Base-by-base conservation (phyloP, 1,140 invertebrate genomes). In the Eufriesea mexicana region DNA sequence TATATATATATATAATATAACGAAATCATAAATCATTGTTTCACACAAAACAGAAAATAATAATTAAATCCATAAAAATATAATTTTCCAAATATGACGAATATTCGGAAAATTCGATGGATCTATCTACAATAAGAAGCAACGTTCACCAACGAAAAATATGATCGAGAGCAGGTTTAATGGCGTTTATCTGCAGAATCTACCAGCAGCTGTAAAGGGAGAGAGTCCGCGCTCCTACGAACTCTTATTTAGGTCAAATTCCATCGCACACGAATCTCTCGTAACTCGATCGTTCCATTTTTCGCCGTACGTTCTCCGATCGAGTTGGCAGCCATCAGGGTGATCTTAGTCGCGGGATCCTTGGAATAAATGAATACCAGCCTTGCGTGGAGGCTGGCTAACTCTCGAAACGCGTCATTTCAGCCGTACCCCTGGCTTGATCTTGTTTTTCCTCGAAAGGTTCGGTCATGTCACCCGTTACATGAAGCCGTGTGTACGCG, bases 401-500 rank as follows among this genome's bases (percentile, higher is more conserved):
- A 45, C 7, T 7, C 42, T 35, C n/a, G n/a, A 55, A 54, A 42
- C 35, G 12, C 18, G 47, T 35, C 25, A 23, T 42, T 54, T 45
- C 10, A 9, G 18, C 8, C 47, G 35, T 10, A 18, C 28, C 35
- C 35, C 8, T 7, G 18, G 28, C 42, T 20, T 54, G 79, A 75
- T 81, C 79, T 68, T 57, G 55, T 68, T 77, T 82, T 54, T 49
- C 61, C n/a, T 42, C 45, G 42, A 66, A 74, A 66, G 47, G 49
- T 79, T 67, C 57, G 70, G 54, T 66, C 83, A 78, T 66, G 75
- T 90, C 89, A 89, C 84, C 87, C 90, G 90, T 91, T 91, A 92
- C 87, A 86, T 89, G 88, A 88, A 86, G 87, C 86, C 87, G 79
- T 86, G 14, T 49, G 14, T 49, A 85, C 87, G 87, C 88, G 87